phyloP scores from a whole-genome alignment of 1,140 invertebrate genomes.

The Neodiprion virginianus region DNA sequence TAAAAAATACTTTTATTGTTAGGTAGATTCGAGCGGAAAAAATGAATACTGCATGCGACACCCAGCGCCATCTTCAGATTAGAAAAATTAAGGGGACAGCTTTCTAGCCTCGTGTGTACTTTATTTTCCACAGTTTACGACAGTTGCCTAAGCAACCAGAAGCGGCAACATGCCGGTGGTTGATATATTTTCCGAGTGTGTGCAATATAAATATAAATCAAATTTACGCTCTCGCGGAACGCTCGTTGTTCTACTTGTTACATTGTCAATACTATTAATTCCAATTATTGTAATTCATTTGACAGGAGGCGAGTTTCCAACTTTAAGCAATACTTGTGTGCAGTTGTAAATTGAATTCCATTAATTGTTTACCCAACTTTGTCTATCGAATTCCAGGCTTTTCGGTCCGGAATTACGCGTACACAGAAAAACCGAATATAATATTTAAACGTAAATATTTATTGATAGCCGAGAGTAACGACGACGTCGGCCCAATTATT shows the following conservation, averaged over 20 bases:
- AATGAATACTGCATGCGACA: too few relatives aligned
- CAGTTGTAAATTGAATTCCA: background rate
- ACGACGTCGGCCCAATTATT: conserved; percentile 42
- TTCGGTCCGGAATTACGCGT: conserved; percentile 50
- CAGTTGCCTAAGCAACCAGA: background rate
- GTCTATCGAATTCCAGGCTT: conserved; percentile 39
- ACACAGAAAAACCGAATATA: conserved; percentile 48
- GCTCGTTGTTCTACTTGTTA: conserved; percentile 42
- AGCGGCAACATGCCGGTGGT: conserved; percentile 38
- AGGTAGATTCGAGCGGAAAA: too few relatives aligned
- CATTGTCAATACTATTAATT: conserved; percentile 36
- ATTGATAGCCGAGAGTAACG: conserved; percentile 46
- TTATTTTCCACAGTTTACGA: background rate
- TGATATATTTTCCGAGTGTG: conserved; percentile 52
- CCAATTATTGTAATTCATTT: conserved; percentile 51
- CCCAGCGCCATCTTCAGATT: too few relatives aligned
- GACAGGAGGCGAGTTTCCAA: conserved; percentile 46
- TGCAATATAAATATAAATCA: conserved; percentile 52
- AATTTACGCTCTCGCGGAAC: conserved; percentile 44
- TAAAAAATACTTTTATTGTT: too few relatives aligned
- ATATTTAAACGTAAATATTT: conserved; percentile 56
- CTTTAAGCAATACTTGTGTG: background rate
- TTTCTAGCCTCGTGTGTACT: too few relatives aligned
- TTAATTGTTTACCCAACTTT: background rate
- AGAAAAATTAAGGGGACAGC: too few relatives aligned